These are phyloP conservation scores for Leptopterna dolabrata DNA, from an alignment of 2,888 invertebrate genomes.

Conservation along the genomic window DNA sequence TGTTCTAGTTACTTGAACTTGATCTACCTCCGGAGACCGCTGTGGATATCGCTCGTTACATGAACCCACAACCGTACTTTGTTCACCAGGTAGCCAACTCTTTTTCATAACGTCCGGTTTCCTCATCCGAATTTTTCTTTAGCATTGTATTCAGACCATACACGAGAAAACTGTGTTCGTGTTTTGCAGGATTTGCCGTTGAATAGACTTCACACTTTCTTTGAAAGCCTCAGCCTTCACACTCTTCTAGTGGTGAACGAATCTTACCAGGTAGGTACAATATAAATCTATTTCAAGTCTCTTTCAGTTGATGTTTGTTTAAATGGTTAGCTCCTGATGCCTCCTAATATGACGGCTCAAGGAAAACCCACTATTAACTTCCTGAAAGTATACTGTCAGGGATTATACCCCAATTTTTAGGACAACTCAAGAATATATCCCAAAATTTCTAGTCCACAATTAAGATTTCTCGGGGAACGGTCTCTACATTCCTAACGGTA, in stretches of 20 bases:
- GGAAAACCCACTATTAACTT: no score
- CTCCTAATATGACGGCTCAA: no score
- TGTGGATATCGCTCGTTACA: conserved; percentile 1
- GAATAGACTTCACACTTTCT: conserved; percentile 24
- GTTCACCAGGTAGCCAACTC: background rate
- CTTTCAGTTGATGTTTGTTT: background rate
- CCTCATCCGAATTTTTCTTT: no score
- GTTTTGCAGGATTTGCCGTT: conserved; percentile 49
- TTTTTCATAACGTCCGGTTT: no score
- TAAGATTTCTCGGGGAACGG: no score
- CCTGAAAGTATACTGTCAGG: no score
- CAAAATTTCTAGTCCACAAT: no score
- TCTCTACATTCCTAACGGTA: no score
- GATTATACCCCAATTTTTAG: no score
- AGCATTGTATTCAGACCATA: background rate
- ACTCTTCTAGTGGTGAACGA: conserved; percentile 50
- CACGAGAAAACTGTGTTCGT: background rate
- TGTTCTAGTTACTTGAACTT: background rate
- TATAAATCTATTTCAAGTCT: background rate
- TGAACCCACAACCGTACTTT: background rate
- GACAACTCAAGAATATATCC: no score
- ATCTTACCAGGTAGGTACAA: conserved; percentile 11
- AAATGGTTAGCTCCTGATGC: background rate
- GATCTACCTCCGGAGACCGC: background rate
- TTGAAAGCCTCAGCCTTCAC: conserved; percentile 33